Evolutionary conservation across 2,113 vertebrate genomes (phyloP).

Genomic region (Picathartes gymnocephalus): DNA sequence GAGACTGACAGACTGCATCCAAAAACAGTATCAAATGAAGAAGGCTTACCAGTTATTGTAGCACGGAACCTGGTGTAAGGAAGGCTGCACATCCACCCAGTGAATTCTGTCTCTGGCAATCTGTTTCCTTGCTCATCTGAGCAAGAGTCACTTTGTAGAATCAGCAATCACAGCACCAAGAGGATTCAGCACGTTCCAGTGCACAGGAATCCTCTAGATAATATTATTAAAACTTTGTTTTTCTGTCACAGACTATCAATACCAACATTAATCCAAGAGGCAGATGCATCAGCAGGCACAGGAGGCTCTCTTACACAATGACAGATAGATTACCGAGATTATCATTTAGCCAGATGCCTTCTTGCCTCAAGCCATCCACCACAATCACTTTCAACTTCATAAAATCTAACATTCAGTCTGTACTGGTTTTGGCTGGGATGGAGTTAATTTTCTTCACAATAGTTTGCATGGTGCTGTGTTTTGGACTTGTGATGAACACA

Average conservation of each 20-base stretch:
- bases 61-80: background rate
- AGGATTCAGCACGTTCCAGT: background rate
- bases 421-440: background rate
- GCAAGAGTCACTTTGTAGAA: background rate
- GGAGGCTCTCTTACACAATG: background rate
- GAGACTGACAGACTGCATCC: background rate
- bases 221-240: background rate
- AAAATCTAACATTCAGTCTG: background rate
- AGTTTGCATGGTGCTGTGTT: background rate
- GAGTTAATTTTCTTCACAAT: background rate
- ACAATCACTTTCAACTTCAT: background rate
- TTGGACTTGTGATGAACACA: background rate
- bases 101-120: rapidly evolving
- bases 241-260: background rate
- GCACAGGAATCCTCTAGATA: background rate
- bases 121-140: background rate
- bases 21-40: background rate
- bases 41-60: background rate
- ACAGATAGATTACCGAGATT: background rate
- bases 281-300: background rate
- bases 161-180: background rate
- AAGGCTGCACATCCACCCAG: background rate
- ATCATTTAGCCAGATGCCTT: background rate
- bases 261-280: background rate
- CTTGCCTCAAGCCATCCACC: background rate